Evolutionary conservation across 2,888 invertebrate genomes (phyloP), one percentile per base, ranked within the genome.

Genomic region (Tenthredo scrophulariae): DNA sequence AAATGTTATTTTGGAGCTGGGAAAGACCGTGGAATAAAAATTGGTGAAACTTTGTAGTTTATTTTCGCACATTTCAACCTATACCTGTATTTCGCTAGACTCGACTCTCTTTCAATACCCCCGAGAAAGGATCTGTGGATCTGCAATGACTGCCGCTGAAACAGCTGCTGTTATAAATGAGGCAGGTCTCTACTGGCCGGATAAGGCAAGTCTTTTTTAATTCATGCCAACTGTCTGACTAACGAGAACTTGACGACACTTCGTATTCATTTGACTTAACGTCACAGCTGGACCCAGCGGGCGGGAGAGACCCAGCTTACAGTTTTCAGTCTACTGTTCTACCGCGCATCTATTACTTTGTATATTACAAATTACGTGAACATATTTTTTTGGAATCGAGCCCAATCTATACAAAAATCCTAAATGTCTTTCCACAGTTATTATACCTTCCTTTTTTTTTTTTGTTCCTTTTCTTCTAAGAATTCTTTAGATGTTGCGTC

Each of bases 151-250:
- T 50, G 77, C 54, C 29, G 77, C 50, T 18, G 77, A 54, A 77
- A 80, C 58, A 62, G 62, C 80, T 50, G 80, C 80, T 80, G 80
- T 80, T 80, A 40, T 80, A 33, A 62, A 80, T 62, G 62, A 80
- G 80, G 40, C 80, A 62, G 58, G 46, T 15, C 80, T 80, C 13
- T 50, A 62, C 22, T 37, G 80, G 62, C 80, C 62, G 80, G 80
- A 80, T 80, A 80, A 62, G 62, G 80, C 40, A 50, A 80, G 37
- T 40, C 58, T 80, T 75, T 58, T 37, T 80, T 37, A 33, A 62
- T 62, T 58, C 54, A 62, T 80, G 58, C 62, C 58, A 58, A 80
- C 80, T 40, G 80, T 80, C 80, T 37, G 80, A 58, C 80, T 40
- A 29, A 18, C 80, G 54, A 80, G 80, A 80, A 22, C 50, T 62